phyloP scores from a whole-genome alignment of 2,888 invertebrate species.

The Entomobrya multifasciata region DNA sequence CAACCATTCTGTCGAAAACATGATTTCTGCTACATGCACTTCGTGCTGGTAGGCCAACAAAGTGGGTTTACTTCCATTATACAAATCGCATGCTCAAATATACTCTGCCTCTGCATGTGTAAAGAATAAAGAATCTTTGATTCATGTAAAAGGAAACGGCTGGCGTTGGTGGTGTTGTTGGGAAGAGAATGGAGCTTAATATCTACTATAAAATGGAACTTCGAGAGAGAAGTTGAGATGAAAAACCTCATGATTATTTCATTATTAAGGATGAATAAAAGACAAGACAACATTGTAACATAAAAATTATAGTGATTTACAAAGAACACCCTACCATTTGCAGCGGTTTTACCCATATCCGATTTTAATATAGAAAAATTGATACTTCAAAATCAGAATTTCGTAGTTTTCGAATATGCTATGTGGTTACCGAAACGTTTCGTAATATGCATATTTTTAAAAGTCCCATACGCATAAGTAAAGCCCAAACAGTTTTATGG shows the following conservation, averaged over 20 bases:
- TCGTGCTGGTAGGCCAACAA: not conserved
- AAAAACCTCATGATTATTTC: constrained; percentile 36
- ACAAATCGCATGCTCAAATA: not conserved
- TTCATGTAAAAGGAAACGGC: not conserved
- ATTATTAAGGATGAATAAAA: not conserved
- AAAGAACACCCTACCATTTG: no score
- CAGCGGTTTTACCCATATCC: no score
- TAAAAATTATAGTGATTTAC: no score
- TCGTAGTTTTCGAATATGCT: no score
- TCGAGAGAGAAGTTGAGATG: not conserved
- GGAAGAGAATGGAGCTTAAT: no score
- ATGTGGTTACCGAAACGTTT: not conserved
- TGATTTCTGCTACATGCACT: constrained; percentile 1
- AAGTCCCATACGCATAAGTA: not conserved
- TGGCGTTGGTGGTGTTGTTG: no score
- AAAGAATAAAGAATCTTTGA: not conserved
- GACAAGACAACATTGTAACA: no score
- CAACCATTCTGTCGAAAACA: constrained; percentile 36
- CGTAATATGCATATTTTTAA: not conserved
- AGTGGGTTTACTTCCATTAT: not conserved
- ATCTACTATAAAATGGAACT: no score
- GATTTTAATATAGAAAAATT: no score
- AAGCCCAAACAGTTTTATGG: not conserved
- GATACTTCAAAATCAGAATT: no score
- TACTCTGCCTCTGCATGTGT: not conserved